These are phyloP conservation scores for Drosophila monieri DNA, from an alignment of 2,888 invertebrate species.

Conservation along the genomic window DNA sequence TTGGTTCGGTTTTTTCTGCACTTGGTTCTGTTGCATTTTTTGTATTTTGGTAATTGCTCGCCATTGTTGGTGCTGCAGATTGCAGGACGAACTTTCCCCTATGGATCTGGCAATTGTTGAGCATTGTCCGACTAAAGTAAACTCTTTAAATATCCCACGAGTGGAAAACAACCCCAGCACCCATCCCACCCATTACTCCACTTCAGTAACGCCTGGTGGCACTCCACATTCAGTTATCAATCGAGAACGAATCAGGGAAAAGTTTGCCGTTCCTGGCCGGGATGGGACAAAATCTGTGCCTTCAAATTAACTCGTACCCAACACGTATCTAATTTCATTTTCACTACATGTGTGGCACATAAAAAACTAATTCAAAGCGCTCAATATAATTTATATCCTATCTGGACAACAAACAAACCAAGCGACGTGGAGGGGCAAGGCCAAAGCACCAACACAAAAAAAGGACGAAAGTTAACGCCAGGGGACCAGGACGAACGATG, in stretches of 20 bases:
- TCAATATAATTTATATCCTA: slow-evolving; percentile 77
- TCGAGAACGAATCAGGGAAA: slow-evolving; percentile 39
- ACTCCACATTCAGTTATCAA: slow-evolving; percentile 25
- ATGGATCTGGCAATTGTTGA: slow-evolving; percentile 36
- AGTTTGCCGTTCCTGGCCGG: slow-evolving; percentile 48
- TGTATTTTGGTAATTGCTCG: slow-evolving; percentile 74
- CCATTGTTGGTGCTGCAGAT: slow-evolving; percentile 65
- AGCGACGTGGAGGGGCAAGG: not conserved
- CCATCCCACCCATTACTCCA: not conserved
- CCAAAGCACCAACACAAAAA: slow-evolving; percentile 31
- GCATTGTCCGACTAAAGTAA: slow-evolving; percentile 57
- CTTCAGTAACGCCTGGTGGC: slow-evolving; percentile 1
- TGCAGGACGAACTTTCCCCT: slow-evolving; percentile 37
- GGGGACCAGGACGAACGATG: slow-evolving; percentile 38
- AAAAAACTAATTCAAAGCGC: slow-evolving; percentile 78
- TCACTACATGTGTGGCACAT: slow-evolving; percentile 69
- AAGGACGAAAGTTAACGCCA: slow-evolving; percentile 40
- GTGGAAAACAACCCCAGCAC: not conserved
- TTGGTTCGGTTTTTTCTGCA: slow-evolving; percentile 18
- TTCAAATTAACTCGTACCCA: slow-evolving; percentile 60
- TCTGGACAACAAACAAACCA: slow-evolving; percentile 44
- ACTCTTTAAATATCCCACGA: slow-evolving; percentile 47
- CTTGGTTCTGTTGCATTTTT: slow-evolving; percentile 25
- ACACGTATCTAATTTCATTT: slow-evolving; percentile 78
- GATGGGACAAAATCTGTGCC: slow-evolving; percentile 54